Evolutionary conservation across 2,888 invertebrate species (phyloP), one percentile per base, ranked within the genome.

Genomic region (Ormyrus thymus): DNA sequence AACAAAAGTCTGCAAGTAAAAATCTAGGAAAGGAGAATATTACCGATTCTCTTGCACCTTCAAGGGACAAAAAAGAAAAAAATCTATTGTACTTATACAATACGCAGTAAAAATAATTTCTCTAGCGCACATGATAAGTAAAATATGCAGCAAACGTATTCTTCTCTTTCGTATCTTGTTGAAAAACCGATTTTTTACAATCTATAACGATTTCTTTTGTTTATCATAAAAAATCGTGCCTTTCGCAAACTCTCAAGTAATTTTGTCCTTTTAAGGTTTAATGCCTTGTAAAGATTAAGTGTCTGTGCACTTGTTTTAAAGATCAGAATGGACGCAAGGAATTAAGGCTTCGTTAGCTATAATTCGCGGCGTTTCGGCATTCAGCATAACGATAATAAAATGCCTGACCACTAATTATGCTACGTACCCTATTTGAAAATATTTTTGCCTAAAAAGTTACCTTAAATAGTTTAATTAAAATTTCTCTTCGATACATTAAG

Each of bases 301-400:
- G 73, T 55, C 48, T 76, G 46, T 73, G 68, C 73, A 73, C 50
- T 65, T 11, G 55, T 43, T 73, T 74, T 46, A 65, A 80, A 71
- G 71, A 80, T 71, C 71, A 78, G 70, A 80, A 74, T 80, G 78
- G 75, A 80, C 80, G 78, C 68, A 75, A 80, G 62, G 75, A 80
- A 75, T 80, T 74, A 76, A 73, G 76, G 65, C 73, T 80, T 70
- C 56, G 51, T 58, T 73, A 70, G 50, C 76, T 68, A 65, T 50
- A 53, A 59, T 65, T 74, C 61, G 55, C 59, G 59, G 70, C 65
- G 50, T 71, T 73, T 53, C 73, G 80, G 80, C 50, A 73, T 69
- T 59, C 1, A 76, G 64, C 76, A 74, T 70, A 70, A 73, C 55
- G 50, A 76, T 62, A 73, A 76, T 80, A 74, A 76, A 76, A 76